Evolutionary conservation across 1,140 invertebrate genomes (phyloP).

Genomic region (honey bee (Apis mellifera)): DNA sequence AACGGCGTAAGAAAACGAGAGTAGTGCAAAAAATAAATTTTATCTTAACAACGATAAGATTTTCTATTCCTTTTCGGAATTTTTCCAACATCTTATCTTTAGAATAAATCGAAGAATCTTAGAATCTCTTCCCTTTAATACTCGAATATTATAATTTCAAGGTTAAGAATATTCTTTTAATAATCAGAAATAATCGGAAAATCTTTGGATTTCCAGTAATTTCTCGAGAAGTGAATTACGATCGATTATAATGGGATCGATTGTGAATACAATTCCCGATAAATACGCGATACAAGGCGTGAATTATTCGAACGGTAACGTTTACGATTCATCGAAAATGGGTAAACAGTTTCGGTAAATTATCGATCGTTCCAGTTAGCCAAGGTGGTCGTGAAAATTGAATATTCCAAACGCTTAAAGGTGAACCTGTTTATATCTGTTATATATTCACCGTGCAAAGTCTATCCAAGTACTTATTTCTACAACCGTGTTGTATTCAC

Average conservation of each 20-base stretch:
- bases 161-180: no score
- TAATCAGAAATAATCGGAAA: no score
- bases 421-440: not conserved
- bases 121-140: not conserved
- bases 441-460: no score
- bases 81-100: no score
- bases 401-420: slow-evolving; percentile 14
- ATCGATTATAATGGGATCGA: not conserved
- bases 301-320: slow-evolving; percentile 2
- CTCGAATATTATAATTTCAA: no score
- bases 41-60: no score
- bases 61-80: no score
- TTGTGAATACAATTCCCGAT: not conserved
- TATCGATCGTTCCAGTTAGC: not conserved
- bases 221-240: not conserved
- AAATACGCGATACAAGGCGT: not conserved
- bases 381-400: not conserved
- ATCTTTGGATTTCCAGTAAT: no score
- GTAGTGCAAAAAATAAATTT: no score
- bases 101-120: no score
- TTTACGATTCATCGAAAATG: not conserved
- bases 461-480: not conserved
- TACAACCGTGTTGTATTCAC: no score
- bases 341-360: not conserved
- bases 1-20: no score